A percentile compares a stretch with the other conserved stretches of the same genome.
Evolutionary conservation across 1,140 invertebrate species (phyloP).

Genomic region (Papilio helenus): DNA sequence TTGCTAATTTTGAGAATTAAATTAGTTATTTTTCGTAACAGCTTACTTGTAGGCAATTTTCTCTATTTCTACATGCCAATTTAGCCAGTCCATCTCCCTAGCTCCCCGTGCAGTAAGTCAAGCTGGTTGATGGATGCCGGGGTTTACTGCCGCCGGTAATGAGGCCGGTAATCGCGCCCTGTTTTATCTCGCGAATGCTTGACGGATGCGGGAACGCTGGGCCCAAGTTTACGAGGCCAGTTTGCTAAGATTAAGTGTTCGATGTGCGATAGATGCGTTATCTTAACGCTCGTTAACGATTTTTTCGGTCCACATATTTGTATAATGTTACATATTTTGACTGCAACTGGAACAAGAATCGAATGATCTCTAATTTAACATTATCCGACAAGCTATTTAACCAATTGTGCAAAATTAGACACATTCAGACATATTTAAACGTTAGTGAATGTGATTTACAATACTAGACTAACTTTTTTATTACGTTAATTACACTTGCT

Average conservation of each 20-base stretch:
- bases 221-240: background rate
- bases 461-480: no score
- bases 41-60: background rate
- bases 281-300: background rate
- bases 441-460: no score
- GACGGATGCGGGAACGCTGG: slow-evolving; percentile 47
- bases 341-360: no score
- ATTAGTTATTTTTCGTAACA: background rate
- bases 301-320: background rate
- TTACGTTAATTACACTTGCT: no score
- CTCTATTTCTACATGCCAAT: slow-evolving; percentile 2
- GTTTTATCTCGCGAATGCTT: slow-evolving; percentile 47
- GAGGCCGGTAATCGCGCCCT: slow-evolving; percentile 46
- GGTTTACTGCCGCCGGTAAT: slow-evolving; percentile 57
- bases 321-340: background rate
- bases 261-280: background rate
- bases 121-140: slow-evolving; percentile 54
- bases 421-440: no score
- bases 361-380: no score
- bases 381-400: no score
- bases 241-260: slow-evolving; percentile 34
- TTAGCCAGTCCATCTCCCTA: slow-evolving; percentile 16
- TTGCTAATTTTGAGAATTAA: no score
- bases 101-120: slow-evolving; percentile 38
- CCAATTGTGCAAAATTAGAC: no score